phyloP scores from a whole-genome alignment of 2,113 vertebrate genomes.

The Sterrhoptilus dennistouni region DNA sequence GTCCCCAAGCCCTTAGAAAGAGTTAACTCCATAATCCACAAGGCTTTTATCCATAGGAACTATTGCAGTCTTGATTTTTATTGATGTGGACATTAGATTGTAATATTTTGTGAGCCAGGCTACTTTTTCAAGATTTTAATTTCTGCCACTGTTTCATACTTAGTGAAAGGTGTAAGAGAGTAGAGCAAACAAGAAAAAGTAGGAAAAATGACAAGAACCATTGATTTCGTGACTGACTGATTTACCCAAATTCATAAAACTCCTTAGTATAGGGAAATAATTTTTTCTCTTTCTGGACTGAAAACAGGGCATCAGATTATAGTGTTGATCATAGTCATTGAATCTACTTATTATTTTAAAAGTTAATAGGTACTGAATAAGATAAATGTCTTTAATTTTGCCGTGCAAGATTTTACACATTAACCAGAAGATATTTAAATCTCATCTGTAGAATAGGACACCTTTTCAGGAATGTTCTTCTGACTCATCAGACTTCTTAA shows the following conservation, averaged over 20 bases:
- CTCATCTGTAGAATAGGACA: background rate
- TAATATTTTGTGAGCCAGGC: background rate
- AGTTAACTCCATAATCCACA: background rate
- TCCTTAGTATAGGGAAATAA: background rate
- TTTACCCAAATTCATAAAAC: background rate
- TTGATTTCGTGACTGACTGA: background rate
- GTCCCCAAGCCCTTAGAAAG: background rate
- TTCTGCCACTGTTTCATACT: background rate
- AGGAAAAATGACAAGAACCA: background rate
- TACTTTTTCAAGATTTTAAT: background rate
- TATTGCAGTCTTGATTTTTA: background rate
- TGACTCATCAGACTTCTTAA: background rate
- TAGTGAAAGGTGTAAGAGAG: background rate
- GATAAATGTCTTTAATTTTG: constrained; percentile 14
- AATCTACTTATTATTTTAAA: background rate
- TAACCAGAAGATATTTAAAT: background rate
- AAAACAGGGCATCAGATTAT: background rate
- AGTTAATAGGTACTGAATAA: background rate
- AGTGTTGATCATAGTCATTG: background rate
- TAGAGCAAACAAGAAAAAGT: background rate
- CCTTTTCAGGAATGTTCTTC: background rate
- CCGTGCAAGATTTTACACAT: background rate
- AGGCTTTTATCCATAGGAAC: background rate
- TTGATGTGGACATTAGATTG: background rate
- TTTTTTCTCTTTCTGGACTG: background rate